Percentiles rank a stretch among this genome's conserved stretches.
Evolutionary conservation across 1,140 invertebrate species (phyloP).

Genomic region (Hypothenemus hampei): DNA sequence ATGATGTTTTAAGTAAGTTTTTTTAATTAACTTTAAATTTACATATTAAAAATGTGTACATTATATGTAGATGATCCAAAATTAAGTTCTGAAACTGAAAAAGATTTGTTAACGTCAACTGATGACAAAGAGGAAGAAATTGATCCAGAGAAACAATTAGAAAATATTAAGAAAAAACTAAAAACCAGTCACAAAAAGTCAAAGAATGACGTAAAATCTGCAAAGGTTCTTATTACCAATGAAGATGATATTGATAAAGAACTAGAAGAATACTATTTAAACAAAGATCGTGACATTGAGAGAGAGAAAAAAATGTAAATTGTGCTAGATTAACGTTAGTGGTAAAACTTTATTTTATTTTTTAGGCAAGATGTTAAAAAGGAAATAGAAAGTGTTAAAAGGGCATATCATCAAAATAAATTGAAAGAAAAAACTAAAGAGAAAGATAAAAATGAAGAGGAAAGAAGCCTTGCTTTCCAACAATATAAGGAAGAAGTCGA

Average conservation of each 20-base stretch:
- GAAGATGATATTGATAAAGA: constrained; percentile 37
- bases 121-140: constrained; percentile 43
- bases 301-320: constrained; percentile 62
- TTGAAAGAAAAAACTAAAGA: constrained; percentile 50
- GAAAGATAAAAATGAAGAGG: constrained; percentile 49
- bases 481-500: constrained; percentile 71
- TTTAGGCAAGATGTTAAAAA: constrained; percentile 70
- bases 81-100: constrained; percentile 65
- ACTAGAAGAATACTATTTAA: constrained; percentile 44
- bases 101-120: constrained; percentile 34
- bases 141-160: constrained; percentile 51
- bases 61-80: constrained; percentile 69
- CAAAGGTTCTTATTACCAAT: constrained; percentile 25
- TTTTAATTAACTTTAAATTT: neutral
- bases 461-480: constrained; percentile 65
- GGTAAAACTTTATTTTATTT: constrained; percentile 20
- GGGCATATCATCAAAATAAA: constrained; percentile 60
- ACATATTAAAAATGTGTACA: neutral
- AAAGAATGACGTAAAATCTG: constrained; percentile 26
- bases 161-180: constrained; percentile 51
- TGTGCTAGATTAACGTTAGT: constrained; percentile 8
- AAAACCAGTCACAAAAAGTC: constrained; percentile 40
- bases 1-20: constrained; percentile 67
- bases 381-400: constrained; percentile 70
- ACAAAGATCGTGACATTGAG: constrained; percentile 62